A percentile compares a stretch with the other conserved stretches of the same genome.
Evolutionary conservation across 2,888 invertebrate genomes (phyloP).

Genomic region (Limnephilus auricula): DNA sequence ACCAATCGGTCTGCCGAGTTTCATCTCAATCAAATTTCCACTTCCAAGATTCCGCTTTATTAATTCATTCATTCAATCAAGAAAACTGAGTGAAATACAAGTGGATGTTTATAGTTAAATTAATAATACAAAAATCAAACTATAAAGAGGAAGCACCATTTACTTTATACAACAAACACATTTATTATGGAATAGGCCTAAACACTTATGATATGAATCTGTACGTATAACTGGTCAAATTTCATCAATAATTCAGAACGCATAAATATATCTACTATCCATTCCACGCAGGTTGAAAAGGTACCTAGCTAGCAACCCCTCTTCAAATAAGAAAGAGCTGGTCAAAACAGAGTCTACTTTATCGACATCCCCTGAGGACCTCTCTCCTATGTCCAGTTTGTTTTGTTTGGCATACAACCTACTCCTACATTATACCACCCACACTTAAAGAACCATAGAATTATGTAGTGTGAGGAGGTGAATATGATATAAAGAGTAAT

Average conservation of each 20-base stretch:
- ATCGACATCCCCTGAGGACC: constrained; percentile 41
- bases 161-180: too few relatives aligned
- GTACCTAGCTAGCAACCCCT: background rate
- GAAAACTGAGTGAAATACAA: too few relatives aligned
- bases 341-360: constrained; percentile 50
- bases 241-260: background rate
- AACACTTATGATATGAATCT: background rate
- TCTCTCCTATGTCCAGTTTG: constrained; percentile 42
- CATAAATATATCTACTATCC: constrained; percentile 4
- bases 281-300: background rate
- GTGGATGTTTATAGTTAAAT: too few relatives aligned
- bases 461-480: background rate
- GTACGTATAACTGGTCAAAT: background rate
- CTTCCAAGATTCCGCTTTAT: too few relatives aligned
- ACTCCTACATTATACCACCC: background rate
- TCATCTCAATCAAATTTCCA: too few relatives aligned
- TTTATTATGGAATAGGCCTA: too few relatives aligned
- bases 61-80: too few relatives aligned
- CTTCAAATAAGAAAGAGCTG: constrained; percentile 22
- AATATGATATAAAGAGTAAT: background rate
- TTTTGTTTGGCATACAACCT: background rate
- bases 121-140: too few relatives aligned
- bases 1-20: too few relatives aligned
- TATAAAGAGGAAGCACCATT: too few relatives aligned
- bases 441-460: background rate